phyloP scores from a whole-genome alignment of 1,140 invertebrate genomes.

The Drosophila cardini region DNA sequence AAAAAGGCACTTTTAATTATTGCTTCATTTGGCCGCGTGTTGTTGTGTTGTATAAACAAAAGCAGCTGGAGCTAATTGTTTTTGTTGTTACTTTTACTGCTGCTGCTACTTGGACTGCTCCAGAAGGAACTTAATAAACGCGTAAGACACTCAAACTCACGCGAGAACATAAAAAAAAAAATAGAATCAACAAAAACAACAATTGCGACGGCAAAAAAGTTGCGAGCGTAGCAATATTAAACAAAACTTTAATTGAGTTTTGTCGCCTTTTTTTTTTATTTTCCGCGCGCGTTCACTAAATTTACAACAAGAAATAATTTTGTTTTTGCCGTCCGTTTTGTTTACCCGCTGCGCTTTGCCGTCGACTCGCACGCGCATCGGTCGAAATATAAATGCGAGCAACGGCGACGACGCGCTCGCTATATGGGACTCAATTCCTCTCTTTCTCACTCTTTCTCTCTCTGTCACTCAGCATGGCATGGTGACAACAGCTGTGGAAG shows the following conservation, averaged over 20 bases:
- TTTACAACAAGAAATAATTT: constrained; percentile 28
- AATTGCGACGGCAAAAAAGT: constrained; percentile 26
- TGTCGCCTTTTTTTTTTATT: constrained; percentile 29
- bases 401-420: constrained; percentile 42
- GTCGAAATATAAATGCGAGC: constrained; percentile 64
- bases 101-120: too few relatives aligned
- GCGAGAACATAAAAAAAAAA: constrained; percentile 41
- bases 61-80: constrained; percentile 51
- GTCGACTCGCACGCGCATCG: constrained; percentile 60
- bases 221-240: constrained; percentile 12
- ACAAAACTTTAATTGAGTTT: constrained; percentile 33
- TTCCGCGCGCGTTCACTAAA: constrained; percentile 35
- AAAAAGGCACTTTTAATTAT: constrained; percentile 82
- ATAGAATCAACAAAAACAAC: constrained; percentile 41
- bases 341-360: constrained; percentile 43
- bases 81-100: constrained; percentile 32
- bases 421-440: constrained; percentile 25
- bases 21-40: constrained; percentile 62
- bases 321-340: constrained; percentile 28
- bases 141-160: constrained; percentile 43
- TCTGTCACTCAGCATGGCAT: constrained; percentile 6
- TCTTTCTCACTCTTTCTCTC: constrained; percentile 8
- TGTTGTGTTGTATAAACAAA: constrained; percentile 48
- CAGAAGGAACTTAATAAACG: constrained; percentile 72
- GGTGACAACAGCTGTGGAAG: constrained; percentile 11